Evolutionary conservation across 2,888 invertebrate genomes (phyloP).

Genomic region (Ormyrus rosae): DNA sequence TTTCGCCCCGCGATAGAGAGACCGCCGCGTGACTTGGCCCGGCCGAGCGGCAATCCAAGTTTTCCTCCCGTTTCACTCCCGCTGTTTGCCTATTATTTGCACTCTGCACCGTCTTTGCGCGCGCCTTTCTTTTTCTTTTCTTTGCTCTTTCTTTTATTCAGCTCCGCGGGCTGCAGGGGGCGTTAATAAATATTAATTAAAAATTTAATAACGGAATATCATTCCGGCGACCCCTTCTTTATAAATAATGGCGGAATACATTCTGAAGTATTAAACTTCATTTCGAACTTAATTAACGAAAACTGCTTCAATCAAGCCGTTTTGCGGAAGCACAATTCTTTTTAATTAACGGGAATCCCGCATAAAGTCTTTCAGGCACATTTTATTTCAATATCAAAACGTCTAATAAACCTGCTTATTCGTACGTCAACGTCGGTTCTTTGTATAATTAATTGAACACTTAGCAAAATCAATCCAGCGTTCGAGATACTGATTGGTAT

Average conservation of each 20-base stretch:
- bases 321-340: not conserved
- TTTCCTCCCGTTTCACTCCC: slow-evolving; percentile 11
- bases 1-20: not conserved
- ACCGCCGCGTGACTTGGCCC: slow-evolving; percentile 24
- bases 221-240: not conserved
- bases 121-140: slow-evolving; percentile 3
- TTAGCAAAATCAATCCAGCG: too few relatives aligned
- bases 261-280: not conserved
- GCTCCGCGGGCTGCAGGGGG: slow-evolving; percentile 2
- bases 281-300: slow-evolving; percentile 29
- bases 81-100: slow-evolving; percentile 48
- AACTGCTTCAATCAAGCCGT: not conserved
- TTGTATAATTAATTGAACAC: too few relatives aligned
- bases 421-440: too few relatives aligned
- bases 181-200: slow-evolving; percentile 46
- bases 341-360: too few relatives aligned
- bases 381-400: too few relatives aligned
- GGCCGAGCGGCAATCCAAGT: slow-evolving; percentile 23
- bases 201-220: slow-evolving; percentile 43
- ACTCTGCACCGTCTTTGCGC: not conserved
- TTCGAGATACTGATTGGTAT: not conserved
- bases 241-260: not conserved
- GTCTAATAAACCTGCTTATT: too few relatives aligned
- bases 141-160: not conserved
- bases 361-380: too few relatives aligned